phyloP scores from a whole-genome alignment of 2,888 invertebrate species.

The Sipha maydis region DNA sequence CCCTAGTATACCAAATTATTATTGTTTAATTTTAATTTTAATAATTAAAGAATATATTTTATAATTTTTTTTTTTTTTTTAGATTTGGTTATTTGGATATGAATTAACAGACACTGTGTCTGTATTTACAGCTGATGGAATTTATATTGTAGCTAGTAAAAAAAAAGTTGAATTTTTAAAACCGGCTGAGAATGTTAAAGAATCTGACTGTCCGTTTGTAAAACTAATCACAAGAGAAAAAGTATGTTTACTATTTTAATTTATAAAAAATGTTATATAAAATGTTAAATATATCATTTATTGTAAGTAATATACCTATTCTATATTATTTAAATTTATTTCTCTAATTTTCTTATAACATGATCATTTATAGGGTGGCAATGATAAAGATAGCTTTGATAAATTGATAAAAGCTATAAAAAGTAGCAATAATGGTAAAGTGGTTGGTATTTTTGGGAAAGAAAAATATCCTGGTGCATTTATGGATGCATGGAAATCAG shows the following conservation, averaged over 20 bases:
- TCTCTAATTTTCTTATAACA: conserved; percentile 64
- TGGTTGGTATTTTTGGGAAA: conserved; percentile 89
- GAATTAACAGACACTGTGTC: conserved; percentile 96
- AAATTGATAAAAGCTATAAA: conserved; percentile 83
- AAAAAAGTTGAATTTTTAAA: conserved; percentile 97
- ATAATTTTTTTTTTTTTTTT: conserved; percentile 67
- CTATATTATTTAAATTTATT: neutral
- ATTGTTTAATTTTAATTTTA: too few species aligned
- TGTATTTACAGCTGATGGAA: conserved; percentile 84
- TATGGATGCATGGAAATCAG: conserved; percentile 88
- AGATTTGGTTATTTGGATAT: conserved; percentile 97
- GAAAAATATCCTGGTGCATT: conserved; percentile 95
- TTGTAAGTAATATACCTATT: too few species aligned
- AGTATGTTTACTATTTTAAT: conserved; percentile 71
- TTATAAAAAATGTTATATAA: too few species aligned
- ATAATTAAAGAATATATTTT: neutral
- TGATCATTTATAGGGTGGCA: conserved; percentile 75
- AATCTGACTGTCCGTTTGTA: conserved; percentile 84
- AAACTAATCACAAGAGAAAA: conserved; percentile 90
- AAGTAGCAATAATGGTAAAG: conserved; percentile 87
- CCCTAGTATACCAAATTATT: too few species aligned
- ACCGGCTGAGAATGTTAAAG: conserved; percentile 86
- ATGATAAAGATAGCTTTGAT: conserved; percentile 84
- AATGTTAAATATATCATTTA: too few species aligned
- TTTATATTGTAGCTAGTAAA: conserved; percentile 93